These are phyloP conservation scores for Miltochrista miniata DNA, from an alignment of 2,888 invertebrate genomes.

Conservation along the genomic window DNA sequence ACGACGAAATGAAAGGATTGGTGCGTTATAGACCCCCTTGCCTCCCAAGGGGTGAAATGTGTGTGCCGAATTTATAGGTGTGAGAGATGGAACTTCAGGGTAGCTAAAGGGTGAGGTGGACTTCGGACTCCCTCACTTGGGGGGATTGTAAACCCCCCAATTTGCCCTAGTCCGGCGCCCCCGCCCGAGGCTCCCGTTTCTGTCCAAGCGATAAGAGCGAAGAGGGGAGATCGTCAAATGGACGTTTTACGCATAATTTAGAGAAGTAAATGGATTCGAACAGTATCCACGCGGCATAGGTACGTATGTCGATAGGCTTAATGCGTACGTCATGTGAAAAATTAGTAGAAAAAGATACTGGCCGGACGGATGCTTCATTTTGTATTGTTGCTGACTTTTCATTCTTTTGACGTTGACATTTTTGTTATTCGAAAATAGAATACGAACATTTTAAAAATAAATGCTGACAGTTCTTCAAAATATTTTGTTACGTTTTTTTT, in stretches of 20 bases:
- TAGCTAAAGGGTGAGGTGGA: conserved; percentile 83
- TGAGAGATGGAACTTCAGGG: conserved; percentile 84
- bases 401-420: too few species aligned
- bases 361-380: too few species aligned
- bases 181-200: conserved; percentile 79
- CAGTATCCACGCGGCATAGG: conserved; percentile 74
- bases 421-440: too few species aligned
- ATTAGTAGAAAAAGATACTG: background rate
- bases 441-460: too few species aligned
- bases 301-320: conserved; percentile 62
- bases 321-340: conserved; percentile 41
- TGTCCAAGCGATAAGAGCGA: conserved; percentile 83
- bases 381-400: too few species aligned
- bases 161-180: conserved; percentile 83
- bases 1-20: conserved; percentile 80
- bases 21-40: conserved; percentile 70
- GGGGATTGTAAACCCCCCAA: conserved; percentile 74
- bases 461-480: too few species aligned
- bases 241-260: conserved; percentile 85
- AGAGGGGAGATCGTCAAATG: conserved; percentile 83
- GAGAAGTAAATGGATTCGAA: conserved; percentile 84
- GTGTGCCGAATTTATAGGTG: conserved; percentile 84
- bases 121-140: conserved; percentile 79
- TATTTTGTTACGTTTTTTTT: too few species aligned
- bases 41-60: conserved; percentile 77